Evolutionary conservation across 2,113 vertebrate genomes (phyloP), one percentile per base, ranked within the genome.

Genomic region (Phylloscopus trochilus): DNA sequence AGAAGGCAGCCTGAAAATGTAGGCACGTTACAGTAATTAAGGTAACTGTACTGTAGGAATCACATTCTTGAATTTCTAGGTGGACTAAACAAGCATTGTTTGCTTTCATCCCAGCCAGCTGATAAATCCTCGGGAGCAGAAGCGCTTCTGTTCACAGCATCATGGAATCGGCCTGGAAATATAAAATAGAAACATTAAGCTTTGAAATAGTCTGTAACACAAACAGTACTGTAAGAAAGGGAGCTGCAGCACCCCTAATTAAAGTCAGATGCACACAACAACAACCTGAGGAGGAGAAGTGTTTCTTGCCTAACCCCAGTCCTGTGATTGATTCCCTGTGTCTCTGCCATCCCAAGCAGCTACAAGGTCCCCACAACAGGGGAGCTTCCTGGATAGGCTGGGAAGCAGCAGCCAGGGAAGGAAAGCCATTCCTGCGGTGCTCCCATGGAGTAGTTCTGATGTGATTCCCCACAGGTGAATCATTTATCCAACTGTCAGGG

Each of bases 11-110:
- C 98, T 98, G 98, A 98, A 95, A 97, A 97, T 97, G 98, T 98
- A 99, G 99, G 99, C 99, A 99, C 98, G 81, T 98, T 94, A 98
- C 98, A 98, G 98, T 98, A 98, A 98, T 98, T 97, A 97, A 97
- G 97, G 96, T 96, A 96, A 97, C 94, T 93, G 95, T 87, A 96
- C 96, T 97, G 96, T 85, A 96, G 97, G 91, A 89, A 96, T 97
- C 97, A 98, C 97, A 97, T 98, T 98, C 97, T 97, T 97, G 97
- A 92, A 89, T 87, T 95, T 95, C 56, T 58, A 96, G 94, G 95
- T 96, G 92, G 90, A 97, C 92, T 93, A 81, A 70, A 96, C 81
- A 94, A 96, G 97, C 91, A 94, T 69, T 67, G 87, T 60, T 95
- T 72, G 87, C 96, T 97, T 97, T 92, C 92, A 95, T 96, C 95